Base-by-base conservation (phyloP, 2,888 invertebrate genomes). In the Chymomyza fuscimana region DNA sequence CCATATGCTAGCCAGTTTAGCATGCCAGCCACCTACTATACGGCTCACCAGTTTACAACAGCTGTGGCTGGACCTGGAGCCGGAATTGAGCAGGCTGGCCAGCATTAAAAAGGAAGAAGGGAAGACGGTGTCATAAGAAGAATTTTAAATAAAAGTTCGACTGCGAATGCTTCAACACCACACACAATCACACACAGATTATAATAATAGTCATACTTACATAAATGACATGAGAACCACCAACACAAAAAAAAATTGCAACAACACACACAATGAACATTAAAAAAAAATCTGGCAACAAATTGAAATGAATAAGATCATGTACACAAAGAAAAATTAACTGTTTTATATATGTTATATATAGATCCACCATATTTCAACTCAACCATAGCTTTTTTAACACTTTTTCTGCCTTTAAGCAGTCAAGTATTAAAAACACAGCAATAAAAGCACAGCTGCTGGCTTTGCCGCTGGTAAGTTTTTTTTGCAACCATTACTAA, bases 1-100 rank as follows among this genome's bases (percentile, higher is more conserved):
- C 90, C 91, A 7, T 91, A 90, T 76, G 91, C 89, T 64, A 91
- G 89, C 61, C 89, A 90, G 69, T 91, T 86, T 67, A 90, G 87
- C 72, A 91, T 90, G 82, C 90, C 89, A 62, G 79, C 89, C 56
- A 82, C 90, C 19, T 90, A 89, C 54, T 90, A 89, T 69, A 72
- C 90, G 16, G 79, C 90, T 54, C 54, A 90, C 72, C 90, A 76
- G 70, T 90, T 72, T 69, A 81, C 89, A 0, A 67, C 76, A 15
- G 74, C 88, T 4, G 77, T 84, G 10, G 84, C 85, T n/a, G 84
- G 86, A 19, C 76, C 84, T 22, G 84, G 80, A 25, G 82, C 81
- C 67, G 61, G 86, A 65, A 82, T 82, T 25, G 82, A 82, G 69
- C 86, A 85, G 77, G 70, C 82, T 16, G 78, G 76, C 19, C 88